Evolutionary conservation across 2,113 vertebrate genomes (phyloP).

Genomic region (Pleuronectes platessa): DNA sequence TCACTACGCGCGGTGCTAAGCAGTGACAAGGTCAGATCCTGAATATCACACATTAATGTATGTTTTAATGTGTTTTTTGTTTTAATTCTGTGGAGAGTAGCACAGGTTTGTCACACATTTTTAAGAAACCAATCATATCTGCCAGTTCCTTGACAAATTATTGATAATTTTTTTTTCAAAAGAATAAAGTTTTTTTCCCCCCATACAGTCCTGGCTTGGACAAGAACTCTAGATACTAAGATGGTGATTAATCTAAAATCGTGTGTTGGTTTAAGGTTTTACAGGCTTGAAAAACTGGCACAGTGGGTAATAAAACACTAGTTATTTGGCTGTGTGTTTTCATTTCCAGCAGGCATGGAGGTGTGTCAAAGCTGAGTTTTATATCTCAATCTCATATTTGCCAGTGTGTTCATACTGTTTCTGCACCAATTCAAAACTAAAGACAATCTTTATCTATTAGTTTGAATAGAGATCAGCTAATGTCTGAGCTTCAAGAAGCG

Average conservation of each 20-base stretch:
- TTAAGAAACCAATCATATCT: no score
- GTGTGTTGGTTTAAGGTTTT: slow-evolving; percentile 23
- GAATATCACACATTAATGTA: not conserved
- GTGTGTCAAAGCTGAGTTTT: slow-evolving; percentile 23
- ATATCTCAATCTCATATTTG: slow-evolving; percentile 22
- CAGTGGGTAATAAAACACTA: slow-evolving; percentile 27
- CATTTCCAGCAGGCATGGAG: slow-evolving; percentile 32
- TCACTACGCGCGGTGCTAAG: not conserved
- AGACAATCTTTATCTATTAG: slow-evolving; percentile 37
- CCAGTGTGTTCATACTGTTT: not conserved
- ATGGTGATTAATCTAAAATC: slow-evolving; percentile 6
- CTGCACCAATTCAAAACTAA: not conserved
- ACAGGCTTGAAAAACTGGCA: slow-evolving; percentile 7
- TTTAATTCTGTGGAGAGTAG: no score
- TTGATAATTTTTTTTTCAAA: no score
- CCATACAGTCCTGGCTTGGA: not conserved
- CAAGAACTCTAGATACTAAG: not conserved
- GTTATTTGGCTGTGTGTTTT: slow-evolving; percentile 1
- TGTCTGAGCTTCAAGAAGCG: slow-evolving; percentile 44
- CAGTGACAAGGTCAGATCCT: not conserved
- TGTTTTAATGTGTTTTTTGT: no score
- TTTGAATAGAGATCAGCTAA: slow-evolving; percentile 25
- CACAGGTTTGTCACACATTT: not conserved
- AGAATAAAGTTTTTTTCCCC: no score
- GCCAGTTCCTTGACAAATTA: not conserved